Percentiles rank a stretch among this genome's conserved stretches.
These are phyloP conservation scores for Crossoptilon crossoptilon DNA, from an alignment of 2,797 vertebrate genomes.

Conservation along the genomic window DNA sequence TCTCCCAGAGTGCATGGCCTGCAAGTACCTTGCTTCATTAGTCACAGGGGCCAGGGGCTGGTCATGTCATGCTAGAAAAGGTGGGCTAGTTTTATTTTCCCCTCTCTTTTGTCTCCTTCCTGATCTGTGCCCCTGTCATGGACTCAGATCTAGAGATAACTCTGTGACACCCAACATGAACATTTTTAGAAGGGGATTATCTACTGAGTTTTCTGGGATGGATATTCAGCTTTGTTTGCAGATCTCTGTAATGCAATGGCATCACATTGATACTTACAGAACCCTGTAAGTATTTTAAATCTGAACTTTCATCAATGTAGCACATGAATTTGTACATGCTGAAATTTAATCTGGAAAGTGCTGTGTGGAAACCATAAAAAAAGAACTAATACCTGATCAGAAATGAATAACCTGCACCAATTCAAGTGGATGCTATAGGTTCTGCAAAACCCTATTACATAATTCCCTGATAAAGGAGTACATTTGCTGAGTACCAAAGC, in stretches of 20 bases:
- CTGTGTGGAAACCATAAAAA: not conserved
- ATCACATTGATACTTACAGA: not conserved
- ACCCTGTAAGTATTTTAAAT: not conserved
- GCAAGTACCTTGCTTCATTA: no score
- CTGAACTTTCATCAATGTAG: not conserved
- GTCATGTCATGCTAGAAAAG: no score
- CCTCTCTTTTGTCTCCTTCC: no score
- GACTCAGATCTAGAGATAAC: no score
- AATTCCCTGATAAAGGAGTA: not conserved
- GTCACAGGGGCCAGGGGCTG: no score
- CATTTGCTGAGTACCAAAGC: constrained; percentile 31
- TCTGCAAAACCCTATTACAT: constrained; percentile 35
- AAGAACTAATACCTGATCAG: not conserved
- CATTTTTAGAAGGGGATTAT: constrained; percentile 1
- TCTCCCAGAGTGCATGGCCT: no score
- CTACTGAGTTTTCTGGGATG: not conserved
- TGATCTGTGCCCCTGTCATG: no score
- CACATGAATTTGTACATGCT: not conserved
- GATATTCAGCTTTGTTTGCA: not conserved
- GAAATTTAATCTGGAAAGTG: constrained; percentile 20
- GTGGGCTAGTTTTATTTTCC: no score
- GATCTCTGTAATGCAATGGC: not conserved
- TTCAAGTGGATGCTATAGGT: constrained; percentile 15
- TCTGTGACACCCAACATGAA: not conserved
- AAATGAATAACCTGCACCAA: not conserved